A percentile compares a stretch with the other conserved stretches of the same genome.
Conservation (phyloP, 2,113 vertebrate species). For the Siniperca chuatsi region DNA sequence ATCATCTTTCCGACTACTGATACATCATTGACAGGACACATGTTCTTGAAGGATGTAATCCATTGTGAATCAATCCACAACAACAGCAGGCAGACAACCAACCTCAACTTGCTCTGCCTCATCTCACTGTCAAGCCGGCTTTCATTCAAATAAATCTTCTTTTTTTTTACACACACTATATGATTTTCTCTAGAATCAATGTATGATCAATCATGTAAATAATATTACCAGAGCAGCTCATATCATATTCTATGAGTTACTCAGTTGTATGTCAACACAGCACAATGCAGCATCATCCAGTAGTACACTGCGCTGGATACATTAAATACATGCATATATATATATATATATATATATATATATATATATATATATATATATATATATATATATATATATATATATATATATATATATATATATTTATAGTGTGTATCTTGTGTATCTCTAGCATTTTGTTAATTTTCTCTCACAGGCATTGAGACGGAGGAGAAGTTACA, state of each 20-base stretch:
- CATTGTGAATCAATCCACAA: not conserved
- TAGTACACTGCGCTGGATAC: too few species aligned
- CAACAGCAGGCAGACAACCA: not conserved
- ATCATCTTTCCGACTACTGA: constrained; percentile 1
- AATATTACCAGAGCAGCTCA: not conserved
- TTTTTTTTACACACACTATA: too few species aligned
- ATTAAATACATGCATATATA: not conserved
- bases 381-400: too few species aligned
- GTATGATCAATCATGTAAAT: too few species aligned
- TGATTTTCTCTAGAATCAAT: not conserved
- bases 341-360: too few species aligned
- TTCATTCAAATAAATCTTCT: not conserved
- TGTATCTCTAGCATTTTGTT: not conserved
- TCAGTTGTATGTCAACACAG: not conserved
- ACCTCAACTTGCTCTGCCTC: not conserved
- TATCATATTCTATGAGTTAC: too few species aligned
- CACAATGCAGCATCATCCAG: not conserved
- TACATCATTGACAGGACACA: not conserved
- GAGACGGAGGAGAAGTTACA: not conserved
- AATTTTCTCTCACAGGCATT: not conserved
- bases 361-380: too few species aligned
- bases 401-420: too few species aligned
- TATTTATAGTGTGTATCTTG: too few species aligned
- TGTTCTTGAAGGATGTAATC: not conserved
- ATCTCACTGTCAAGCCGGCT: not conserved